Evolutionary conservation across 2,888 invertebrate species (phyloP), one percentile per base, ranked within the genome.

Genomic region (Nysson spinosus): DNA sequence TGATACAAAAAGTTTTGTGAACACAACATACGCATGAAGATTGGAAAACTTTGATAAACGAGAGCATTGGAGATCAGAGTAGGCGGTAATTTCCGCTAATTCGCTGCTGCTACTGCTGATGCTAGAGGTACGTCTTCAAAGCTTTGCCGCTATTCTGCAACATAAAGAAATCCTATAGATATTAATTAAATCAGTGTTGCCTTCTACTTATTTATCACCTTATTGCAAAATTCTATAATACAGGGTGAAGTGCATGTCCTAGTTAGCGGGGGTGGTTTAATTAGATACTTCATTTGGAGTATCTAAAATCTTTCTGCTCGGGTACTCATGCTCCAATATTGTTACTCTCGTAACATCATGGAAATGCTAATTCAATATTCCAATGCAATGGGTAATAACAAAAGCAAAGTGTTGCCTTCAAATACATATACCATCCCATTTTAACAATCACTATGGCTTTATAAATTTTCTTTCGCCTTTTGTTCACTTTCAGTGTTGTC

Each of bases 51-150:
- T 74, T 78, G 78, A 81, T 75, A 80, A 78, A 80, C 80, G 83
- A 85, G 81, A 84, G 56, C 79, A 72, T 76, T 77, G 83, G 81
- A 84, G 79, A 82, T 81, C 81, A 78, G 76, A 79, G 77, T 80
- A 78, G 74, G 80, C 81, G 80, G 83, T 79, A 78, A 72, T 79
- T 75, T 78, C 81, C 79, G 82, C 80, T 84, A 83, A 82, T 81
- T 84, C 78, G 80, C 79, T 82, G 84, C 82, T 82, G 80, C 83
- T 82, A 80, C 84, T 79, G 86, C 83, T 83, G 83, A 80, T 75
- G 82, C 82, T 84, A 79, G 84, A 87, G 86, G 86, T 87, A 87
- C 81, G 86, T 87, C 75, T 84, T 78, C 68, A 79, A 77, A 83
- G 85, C 85, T 86, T 85, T 81, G 80, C 80, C 65, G 80, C 77